Percentiles rank a stretch among this genome's conserved stretches.
phyloP scores from a whole-genome alignment of 37 sponge, comb jelly and placozoan genomes.

The Amphimedon queenslandica region DNA sequence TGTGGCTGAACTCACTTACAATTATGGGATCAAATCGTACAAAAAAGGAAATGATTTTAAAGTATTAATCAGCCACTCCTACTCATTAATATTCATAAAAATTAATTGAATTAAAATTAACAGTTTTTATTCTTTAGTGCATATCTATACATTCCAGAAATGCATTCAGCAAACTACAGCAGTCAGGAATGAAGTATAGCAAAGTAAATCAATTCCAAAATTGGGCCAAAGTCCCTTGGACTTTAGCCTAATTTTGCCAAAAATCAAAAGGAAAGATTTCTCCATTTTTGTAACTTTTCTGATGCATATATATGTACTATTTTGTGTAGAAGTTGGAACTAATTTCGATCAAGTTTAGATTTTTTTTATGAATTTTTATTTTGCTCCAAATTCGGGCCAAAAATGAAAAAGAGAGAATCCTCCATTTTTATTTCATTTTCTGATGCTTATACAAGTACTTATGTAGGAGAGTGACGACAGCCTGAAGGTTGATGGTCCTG shows the following conservation, averaged over 20 bases:
- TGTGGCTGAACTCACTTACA: conserved; percentile 82
- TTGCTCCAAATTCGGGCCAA: too few relatives aligned
- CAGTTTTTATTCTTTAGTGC: not conserved
- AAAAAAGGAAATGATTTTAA: conserved; percentile 66
- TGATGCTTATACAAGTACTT: too few relatives aligned
- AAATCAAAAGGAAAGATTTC: not conserved
- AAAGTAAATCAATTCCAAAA: not conserved
- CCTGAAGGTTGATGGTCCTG: conserved; percentile 49
- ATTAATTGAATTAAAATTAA: not conserved
- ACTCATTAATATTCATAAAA: not conserved
- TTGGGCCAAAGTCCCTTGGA: not conserved
- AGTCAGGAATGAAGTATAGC: not conserved
- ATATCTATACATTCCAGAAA: not conserved
- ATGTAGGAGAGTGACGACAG: conserved; percentile 32
- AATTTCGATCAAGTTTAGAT: too few relatives aligned
- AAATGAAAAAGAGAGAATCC: too few relatives aligned
- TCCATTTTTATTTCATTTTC: too few relatives aligned
- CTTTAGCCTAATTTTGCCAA: not conserved
- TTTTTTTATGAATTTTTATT: too few relatives aligned
- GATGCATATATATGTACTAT: too few relatives aligned
- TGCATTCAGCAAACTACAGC: not conserved
- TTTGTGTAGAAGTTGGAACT: too few relatives aligned
- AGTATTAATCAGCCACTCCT: conserved; percentile 1
- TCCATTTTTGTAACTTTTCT: not conserved
- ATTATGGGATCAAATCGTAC: conserved; percentile 82